Evolutionary conservation across 1,140 invertebrate genomes (phyloP).

Genomic region (Monochamus saltuarius): DNA sequence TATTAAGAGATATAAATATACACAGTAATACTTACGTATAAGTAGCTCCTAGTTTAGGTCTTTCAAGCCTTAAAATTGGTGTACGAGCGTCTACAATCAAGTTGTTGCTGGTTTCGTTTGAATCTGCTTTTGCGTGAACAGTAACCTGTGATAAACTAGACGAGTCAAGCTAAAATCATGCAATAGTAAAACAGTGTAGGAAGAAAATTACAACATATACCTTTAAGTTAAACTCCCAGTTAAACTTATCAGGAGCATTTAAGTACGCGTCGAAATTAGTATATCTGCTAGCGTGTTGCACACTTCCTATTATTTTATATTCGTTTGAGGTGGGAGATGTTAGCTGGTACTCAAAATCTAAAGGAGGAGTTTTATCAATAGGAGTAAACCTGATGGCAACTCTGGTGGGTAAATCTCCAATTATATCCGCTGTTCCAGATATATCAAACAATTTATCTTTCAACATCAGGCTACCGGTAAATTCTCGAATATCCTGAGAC

Average conservation of each 20-base stretch:
- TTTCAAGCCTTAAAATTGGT: conserved; percentile 42
- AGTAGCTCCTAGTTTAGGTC: conserved; percentile 37
- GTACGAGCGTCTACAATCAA: conserved; percentile 40
- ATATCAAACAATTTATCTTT: conserved; percentile 39
- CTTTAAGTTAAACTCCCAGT: conserved; percentile 44
- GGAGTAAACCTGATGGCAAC: conserved; percentile 41
- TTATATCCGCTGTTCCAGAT: conserved; percentile 36
- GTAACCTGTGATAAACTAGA: conserved; percentile 49
- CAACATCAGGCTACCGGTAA: conserved; percentile 36
- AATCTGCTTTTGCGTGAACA: conserved; percentile 35
- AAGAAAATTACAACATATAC: conserved; percentile 24
- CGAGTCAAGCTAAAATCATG: conserved; percentile 52
- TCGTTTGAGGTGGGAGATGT: conserved; percentile 27
- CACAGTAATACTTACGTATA: conserved; percentile 35
- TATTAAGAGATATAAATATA: not conserved
- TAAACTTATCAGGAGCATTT: conserved; percentile 31
- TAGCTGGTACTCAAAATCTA: conserved; percentile 35
- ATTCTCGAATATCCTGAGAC: conserved; percentile 20
- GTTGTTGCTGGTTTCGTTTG: conserved; percentile 25
- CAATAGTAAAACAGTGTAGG: conserved; percentile 6
- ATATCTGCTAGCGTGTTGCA: conserved; percentile 35
- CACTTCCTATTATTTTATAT: conserved; percentile 33
- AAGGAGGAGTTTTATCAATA: conserved; percentile 33
- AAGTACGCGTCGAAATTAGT: conserved; percentile 35
- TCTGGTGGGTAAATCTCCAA: conserved; percentile 34